phyloP scores from a whole-genome alignment of 2,797 vertebrate genomes.

The Pseudomugil tenellus region DNA sequence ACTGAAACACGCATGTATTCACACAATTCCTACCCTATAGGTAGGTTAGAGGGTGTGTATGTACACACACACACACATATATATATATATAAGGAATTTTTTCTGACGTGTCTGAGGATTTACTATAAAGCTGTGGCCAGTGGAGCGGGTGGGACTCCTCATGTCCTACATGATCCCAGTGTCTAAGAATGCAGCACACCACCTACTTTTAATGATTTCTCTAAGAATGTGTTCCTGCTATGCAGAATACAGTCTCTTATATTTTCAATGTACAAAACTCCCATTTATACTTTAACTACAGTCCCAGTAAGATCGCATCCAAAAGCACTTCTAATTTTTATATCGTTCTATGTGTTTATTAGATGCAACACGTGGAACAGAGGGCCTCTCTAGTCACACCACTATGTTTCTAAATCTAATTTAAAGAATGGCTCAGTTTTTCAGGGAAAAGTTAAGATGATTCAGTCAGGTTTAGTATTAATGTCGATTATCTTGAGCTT shows the following conservation, averaged over 20 bases:
- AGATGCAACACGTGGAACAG: constrained; percentile 24
- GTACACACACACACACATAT: too few species aligned
- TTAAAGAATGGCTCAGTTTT: constrained; percentile 21
- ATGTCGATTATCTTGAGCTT: too few species aligned
- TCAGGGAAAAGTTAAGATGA: too few species aligned
- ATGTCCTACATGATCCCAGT: constrained; percentile 60
- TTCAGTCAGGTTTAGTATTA: too few species aligned
- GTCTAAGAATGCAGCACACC: constrained; percentile 60
- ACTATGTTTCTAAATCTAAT: constrained; percentile 28
- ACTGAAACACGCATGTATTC: too few species aligned
- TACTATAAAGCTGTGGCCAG: background rate
- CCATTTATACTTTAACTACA: background rate
- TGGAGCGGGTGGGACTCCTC: constrained; percentile 36
- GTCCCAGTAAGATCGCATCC: background rate
- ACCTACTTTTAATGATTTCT: constrained; percentile 36
- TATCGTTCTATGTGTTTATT: background rate
- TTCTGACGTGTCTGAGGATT: too few species aligned
- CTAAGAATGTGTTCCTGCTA: constrained; percentile 4
- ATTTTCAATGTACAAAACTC: background rate
- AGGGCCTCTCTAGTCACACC: constrained; percentile 18
- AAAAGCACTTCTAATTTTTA: background rate
- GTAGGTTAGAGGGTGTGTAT: too few species aligned
- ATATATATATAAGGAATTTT: too few species aligned
- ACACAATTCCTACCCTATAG: too few species aligned
- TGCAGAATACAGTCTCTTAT: background rate